Base-by-base conservation (phyloP, 2,888 invertebrate genomes). In the Pyrrhopygopsis socrates region DNA sequence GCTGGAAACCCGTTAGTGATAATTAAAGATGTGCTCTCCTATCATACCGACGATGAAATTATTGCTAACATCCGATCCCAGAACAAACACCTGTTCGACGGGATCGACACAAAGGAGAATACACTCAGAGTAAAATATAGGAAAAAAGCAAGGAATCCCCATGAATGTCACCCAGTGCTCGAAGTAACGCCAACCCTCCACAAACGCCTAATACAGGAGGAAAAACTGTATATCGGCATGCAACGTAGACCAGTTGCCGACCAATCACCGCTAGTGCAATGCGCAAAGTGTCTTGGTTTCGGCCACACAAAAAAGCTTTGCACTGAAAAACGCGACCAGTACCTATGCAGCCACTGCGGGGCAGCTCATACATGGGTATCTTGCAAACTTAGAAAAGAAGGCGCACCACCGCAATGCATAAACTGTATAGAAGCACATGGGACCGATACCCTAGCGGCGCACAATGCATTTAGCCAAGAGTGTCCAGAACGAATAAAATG, bases 321-420 rank as follows among this genome's bases (percentile, higher is more conserved):
- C 76, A 83, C n/a, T 0, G 89, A 91, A 9, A 1, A 45, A 13
- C n/a, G n/a, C n/a, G 60, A 22, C 5, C 88, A 86, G 13, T 13
- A 34, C 4, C n/a, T n/a, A n/a, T 93, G 93, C 80, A 82, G 90
- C 41, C 88, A 93, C 81, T 93, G 91, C 54, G 91, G 89, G 0
- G 93, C 86, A 0, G 77, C 86, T 0, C 91, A 93, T 60, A 9
- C 83, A 29, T 63, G 74, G 34, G 22, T 68, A 0, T 77, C 88
- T 0, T 91, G 90, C 81, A 27, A 63, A 1, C 50, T 54, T 11
- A 45, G 73, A 34, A 45, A 73, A 2, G 71, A 73, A 8, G 80
- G 74, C 0, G n/a, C 5, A 9, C n/a, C 63, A 0, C 83, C 87
- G 2, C 9, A 29, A 9, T 89, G 89, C 63, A 68, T 60, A 4